phyloP scores from a whole-genome alignment of 2,888 invertebrate genomes.

The Scaptomyza caliginosa region DNA sequence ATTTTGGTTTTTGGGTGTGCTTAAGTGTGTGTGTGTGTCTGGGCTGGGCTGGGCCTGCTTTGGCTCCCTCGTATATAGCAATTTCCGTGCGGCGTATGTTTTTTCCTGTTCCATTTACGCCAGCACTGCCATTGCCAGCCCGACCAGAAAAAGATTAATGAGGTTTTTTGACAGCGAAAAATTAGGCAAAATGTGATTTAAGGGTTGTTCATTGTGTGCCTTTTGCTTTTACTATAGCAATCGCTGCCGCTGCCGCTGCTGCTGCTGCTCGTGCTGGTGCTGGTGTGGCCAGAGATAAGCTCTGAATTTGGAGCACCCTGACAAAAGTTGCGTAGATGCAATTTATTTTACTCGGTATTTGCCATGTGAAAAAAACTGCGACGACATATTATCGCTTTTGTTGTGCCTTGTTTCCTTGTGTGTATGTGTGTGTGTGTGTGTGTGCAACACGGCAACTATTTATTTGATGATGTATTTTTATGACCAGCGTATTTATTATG shows the following conservation, averaged over 20 bases:
- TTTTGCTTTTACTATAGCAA: neutral
- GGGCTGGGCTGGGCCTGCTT: conserved; percentile 38
- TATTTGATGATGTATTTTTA: conserved; percentile 78
- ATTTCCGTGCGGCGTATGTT: conserved; percentile 73
- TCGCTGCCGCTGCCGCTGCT: neutral
- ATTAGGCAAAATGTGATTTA: conserved; percentile 82
- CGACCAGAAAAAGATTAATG: conserved; percentile 80
- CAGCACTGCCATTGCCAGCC: conserved; percentile 62
- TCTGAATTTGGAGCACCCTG: conserved; percentile 33
- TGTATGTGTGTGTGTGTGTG: conserved; percentile 57
- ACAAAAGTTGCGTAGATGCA: conserved; percentile 57
- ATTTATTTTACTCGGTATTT: conserved; percentile 71
- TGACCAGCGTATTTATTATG: conserved; percentile 68
- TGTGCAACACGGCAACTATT: conserved; percentile 75
- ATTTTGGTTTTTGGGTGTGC: conserved; percentile 30
- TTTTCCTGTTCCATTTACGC: conserved; percentile 71
- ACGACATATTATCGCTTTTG: conserved; percentile 33
- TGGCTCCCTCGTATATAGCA: conserved; percentile 66
- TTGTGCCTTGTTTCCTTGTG: neutral
- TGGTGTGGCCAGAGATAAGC: conserved; percentile 71
- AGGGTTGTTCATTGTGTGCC: conserved; percentile 58
- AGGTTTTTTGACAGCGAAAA: conserved; percentile 83
- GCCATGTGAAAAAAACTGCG: conserved; percentile 47
- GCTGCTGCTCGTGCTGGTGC: conserved; percentile 22
- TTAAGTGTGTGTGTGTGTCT: conserved; percentile 37